phyloP scores from a whole-genome alignment of 2,888 invertebrate species.

The Plagodis dolabraria region DNA sequence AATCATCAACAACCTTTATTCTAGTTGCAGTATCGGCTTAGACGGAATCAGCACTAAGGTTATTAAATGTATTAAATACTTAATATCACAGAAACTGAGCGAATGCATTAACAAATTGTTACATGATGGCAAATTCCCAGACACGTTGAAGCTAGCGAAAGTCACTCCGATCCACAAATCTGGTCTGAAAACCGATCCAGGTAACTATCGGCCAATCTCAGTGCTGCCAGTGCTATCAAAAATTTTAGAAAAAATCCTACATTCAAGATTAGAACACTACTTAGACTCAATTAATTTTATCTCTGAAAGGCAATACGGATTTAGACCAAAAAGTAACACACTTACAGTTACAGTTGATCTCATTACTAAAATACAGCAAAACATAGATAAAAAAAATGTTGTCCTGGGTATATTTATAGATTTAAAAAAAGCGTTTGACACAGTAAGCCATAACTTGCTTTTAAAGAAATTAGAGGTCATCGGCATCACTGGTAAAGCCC shows the following conservation, averaged over 20 bases:
- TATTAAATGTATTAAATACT: no score
- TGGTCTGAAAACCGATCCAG: no score
- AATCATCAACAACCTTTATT: no score
- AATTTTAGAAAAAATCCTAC: neutral
- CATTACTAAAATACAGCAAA: neutral
- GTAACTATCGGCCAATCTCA: neutral
- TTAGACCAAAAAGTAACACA: neutral
- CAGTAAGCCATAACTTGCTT: no score
- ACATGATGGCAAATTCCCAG: no score
- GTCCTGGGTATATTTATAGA: neutral
- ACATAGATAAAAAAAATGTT: neutral
- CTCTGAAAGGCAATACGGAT: neutral
- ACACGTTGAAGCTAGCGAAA: no score
- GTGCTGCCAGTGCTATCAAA: neutral
- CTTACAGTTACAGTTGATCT: neutral
- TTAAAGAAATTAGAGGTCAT: neutral
- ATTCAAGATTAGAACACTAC: neutral
- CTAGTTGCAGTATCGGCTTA: no score
- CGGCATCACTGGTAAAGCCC: neutral
- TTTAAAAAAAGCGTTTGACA: neutral
- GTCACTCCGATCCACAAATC: no score
- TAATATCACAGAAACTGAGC: no score
- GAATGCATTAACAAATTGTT: no score
- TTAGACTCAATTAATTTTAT: slow-evolving; percentile 2
- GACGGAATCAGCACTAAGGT: no score